Conservation (phyloP, 2,113 vertebrate species). For the Cercopithecus mona region DNA sequence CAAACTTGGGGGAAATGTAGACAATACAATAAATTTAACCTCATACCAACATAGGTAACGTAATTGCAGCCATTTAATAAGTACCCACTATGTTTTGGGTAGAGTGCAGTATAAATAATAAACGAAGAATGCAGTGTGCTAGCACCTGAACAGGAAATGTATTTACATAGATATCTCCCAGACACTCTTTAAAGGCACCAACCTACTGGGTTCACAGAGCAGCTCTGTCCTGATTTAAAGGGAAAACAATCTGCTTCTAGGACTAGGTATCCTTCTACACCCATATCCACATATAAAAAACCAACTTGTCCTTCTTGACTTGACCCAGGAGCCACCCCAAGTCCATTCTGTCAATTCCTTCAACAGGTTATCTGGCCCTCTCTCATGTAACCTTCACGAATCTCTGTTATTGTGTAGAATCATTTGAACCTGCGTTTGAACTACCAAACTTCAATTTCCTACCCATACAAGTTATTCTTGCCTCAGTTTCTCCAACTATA, state of each 20-base stretch:
- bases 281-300: neutral
- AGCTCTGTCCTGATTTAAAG: neutral
- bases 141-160: neutral
- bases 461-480: neutral
- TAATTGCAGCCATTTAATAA: neutral
- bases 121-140: neutral
- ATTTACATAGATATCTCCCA: neutral
- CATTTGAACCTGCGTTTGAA: neutral
- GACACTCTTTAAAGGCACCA: neutral
- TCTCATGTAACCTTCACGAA: neutral
- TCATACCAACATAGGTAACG: neutral
- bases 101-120: neutral
- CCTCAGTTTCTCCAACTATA: neutral
- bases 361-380: neutral
- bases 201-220: neutral
- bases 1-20: neutral
- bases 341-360: neutral
- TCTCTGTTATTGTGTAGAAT: neutral
- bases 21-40: neutral
- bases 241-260: neutral
- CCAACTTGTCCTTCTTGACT: neutral
- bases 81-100: neutral
- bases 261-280: neutral
- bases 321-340: neutral
- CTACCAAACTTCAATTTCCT: neutral